These are phyloP conservation scores for Brachionus koreanus DNA, from an alignment of 1,140 invertebrate genomes.

Conservation along the genomic window DNA sequence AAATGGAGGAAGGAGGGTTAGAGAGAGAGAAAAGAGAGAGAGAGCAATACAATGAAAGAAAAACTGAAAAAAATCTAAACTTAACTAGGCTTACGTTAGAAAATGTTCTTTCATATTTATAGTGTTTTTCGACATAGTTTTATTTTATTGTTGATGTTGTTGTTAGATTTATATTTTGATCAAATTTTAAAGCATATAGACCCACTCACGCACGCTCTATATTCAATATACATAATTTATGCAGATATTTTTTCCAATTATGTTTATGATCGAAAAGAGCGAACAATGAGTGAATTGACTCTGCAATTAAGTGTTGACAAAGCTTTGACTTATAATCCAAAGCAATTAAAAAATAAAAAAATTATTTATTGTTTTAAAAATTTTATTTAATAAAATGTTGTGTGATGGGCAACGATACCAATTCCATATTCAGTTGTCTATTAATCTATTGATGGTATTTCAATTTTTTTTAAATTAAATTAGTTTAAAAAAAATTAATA, in stretches of 20 bases:
- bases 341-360: background rate
- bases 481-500: no score
- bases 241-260: background rate
- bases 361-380: background rate
- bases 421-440: background rate
- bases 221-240: slow-evolving; percentile 1
- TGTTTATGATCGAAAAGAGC: background rate
- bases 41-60: slow-evolving; percentile 2
- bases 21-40: background rate
- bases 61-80: slow-evolving; percentile 43
- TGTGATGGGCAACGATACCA: background rate
- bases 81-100: slow-evolving; percentile 45
- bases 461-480: no score
- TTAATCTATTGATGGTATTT: no score
- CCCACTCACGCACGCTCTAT: background rate
- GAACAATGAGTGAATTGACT: background rate
- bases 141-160: slow-evolving; percentile 37
- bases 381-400: background rate
- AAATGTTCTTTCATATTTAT: slow-evolving; percentile 45
- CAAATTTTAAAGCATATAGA: background rate
- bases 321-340: background rate
- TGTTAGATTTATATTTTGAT: slow-evolving; percentile 20
- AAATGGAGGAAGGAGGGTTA: background rate
- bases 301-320: background rate
- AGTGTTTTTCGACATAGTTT: slow-evolving; percentile 45